phyloP scores from a whole-genome alignment of 2,888 invertebrate species.

The Erebia aethiops region DNA sequence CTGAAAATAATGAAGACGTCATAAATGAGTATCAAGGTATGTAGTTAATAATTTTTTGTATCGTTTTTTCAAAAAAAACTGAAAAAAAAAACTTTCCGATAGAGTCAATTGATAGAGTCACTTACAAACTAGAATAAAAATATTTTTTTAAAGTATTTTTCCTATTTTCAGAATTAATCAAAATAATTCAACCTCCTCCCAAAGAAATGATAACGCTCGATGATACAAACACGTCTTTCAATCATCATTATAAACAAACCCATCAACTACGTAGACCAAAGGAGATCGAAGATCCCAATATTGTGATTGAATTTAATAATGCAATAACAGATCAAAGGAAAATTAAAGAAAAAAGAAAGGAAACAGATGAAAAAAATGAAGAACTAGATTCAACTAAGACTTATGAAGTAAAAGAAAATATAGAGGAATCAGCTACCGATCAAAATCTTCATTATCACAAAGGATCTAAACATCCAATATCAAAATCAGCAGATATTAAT shows the following conservation, averaged over 20 bases:
- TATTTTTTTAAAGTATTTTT: neutral
- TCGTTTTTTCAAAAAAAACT: too few species aligned
- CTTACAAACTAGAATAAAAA: neutral
- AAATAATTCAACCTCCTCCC: conserved; percentile 19
- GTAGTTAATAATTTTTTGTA: neutral
- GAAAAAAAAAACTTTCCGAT: too few species aligned
- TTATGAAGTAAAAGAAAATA: conserved; percentile 56
- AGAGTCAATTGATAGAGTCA: too few species aligned
- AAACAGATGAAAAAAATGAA: conserved; percentile 8
- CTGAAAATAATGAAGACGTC: neutral
- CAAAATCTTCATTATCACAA: conserved; percentile 32
- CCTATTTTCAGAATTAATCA: conserved; percentile 11
- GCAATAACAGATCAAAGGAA: neutral
- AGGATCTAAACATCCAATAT: conserved; percentile 5
- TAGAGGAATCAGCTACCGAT: conserved; percentile 25
- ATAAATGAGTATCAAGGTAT: conserved; percentile 1
- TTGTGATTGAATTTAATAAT: neutral
- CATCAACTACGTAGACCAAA: conserved; percentile 23
- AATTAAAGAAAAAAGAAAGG: neutral
- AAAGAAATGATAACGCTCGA: conserved; percentile 7
- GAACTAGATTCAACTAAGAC: conserved; percentile 15
- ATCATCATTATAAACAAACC: neutral
- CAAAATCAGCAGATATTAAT: conserved; percentile 11
- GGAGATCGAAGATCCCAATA: conserved; percentile 11
- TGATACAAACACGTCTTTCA: neutral